These are phyloP conservation scores for Acanthisitta chloris DNA, from an alignment of 2,113 vertebrate genomes.

Conservation along the genomic window DNA sequence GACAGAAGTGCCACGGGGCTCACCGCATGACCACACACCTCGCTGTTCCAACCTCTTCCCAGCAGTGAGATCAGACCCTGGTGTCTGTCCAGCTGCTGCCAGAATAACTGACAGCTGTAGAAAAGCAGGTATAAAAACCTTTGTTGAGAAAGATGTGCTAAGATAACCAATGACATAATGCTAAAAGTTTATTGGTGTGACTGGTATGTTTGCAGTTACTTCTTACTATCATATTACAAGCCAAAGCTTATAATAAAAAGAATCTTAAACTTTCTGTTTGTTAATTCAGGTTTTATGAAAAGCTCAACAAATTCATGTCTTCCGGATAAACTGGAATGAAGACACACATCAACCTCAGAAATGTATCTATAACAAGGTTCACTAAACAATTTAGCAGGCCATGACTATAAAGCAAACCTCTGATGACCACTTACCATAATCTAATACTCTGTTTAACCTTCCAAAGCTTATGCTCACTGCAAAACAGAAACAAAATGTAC, in stretches of 20 bases:
- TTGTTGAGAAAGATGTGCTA: neutral
- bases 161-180: neutral
- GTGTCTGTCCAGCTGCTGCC: neutral
- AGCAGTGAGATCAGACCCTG: neutral
- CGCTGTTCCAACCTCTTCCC: neutral
- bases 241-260: neutral
- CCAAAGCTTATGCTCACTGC: constrained; percentile 1
- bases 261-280: neutral
- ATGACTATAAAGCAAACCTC: neutral
- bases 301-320: neutral
- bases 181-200: neutral
- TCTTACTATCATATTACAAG: neutral
- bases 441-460: constrained; percentile 27
- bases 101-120: neutral
- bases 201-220: neutral
- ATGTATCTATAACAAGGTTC: neutral
- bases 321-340: neutral
- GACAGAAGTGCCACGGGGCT: neutral
- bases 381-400: neutral
- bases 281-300: neutral
- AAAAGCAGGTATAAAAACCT: neutral
- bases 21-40: neutral
- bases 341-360: neutral
- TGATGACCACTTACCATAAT: constrained; percentile 22
- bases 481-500: constrained; percentile 41